phyloP scores from a whole-genome alignment of 2,888 invertebrate genomes.

The Scaptodrosophila latifasciaeformis region DNA sequence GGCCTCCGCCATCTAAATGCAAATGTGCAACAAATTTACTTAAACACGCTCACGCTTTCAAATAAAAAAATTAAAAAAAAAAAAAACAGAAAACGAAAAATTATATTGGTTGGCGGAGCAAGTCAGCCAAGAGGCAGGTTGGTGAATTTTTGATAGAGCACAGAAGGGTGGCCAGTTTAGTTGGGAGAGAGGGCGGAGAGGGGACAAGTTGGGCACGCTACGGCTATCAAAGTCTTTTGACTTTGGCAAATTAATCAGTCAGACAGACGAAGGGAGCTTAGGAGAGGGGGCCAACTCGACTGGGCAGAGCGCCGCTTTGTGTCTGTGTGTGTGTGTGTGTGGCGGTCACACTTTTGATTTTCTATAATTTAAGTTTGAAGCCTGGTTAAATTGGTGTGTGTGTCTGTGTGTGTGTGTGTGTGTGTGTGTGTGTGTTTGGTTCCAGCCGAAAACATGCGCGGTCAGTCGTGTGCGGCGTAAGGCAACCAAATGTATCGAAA shows the following conservation, averaged over 20 bases:
- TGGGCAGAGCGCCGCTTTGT: constrained; percentile 1
- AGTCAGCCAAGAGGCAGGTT: no score
- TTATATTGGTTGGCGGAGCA: no score
- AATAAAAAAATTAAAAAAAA: no score
- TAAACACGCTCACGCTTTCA: constrained; percentile 45
- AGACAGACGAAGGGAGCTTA: constrained; percentile 1
- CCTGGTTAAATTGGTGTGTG: constrained; percentile 40
- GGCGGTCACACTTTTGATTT: constrained; percentile 66
- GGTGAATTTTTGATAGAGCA: no score
- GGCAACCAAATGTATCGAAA: constrained; percentile 75
- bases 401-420: constrained; percentile 26
- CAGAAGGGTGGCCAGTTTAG: background rate
- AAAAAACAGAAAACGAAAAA: no score
- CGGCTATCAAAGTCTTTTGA: constrained; percentile 64
- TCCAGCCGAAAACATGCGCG: constrained; percentile 72
- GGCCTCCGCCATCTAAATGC: constrained; percentile 59
- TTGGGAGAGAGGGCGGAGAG: background rate
- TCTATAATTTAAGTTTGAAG: constrained; percentile 56
- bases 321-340: constrained; percentile 39
- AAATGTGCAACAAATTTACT: constrained; percentile 57
- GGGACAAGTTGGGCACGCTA: constrained; percentile 51
- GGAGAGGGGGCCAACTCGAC: background rate
- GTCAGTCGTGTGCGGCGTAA: constrained; percentile 76
- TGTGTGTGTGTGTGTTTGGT: constrained; percentile 23
- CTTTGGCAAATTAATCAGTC: constrained; percentile 63